Base-by-base conservation (phyloP, 23 tunicate species). In the Ciona savignyi region DNA sequence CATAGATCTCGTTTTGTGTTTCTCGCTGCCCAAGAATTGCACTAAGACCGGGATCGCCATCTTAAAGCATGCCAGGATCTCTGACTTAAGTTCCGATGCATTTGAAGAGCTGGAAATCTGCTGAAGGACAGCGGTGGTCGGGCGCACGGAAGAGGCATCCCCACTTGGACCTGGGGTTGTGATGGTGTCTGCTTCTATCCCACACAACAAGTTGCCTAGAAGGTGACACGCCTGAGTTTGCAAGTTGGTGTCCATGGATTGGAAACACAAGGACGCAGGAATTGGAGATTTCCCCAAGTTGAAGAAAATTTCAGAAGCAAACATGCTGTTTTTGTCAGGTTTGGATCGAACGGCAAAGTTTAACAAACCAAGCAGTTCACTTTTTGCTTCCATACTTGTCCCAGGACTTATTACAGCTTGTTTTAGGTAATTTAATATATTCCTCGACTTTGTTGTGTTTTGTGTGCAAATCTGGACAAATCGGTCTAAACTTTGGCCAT, bases 171-270 rank as follows among this genome's bases (percentile, higher is more conserved):
- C 24, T 4, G 26, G 24, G 22, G 6, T 9, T 9, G 28, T 22
- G 22, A n/a, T 22, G 15, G 15, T 4, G 15, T 63, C 67, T 9
- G 67, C 67, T n/a, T 63, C 67, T 4, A 63, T 63, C 6, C 67
- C 67, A 63, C 67, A 63, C 24, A 78, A 35, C 42, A 78, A 51
- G 42, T 69, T 69, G 27, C 83, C 83, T 22, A 78, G 11, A n/a
- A 78, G 73, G 23, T 60, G 33, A 27, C 83, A 78, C 15, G 83
- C 65, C 27, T 78, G 72, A 0, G 83, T 34, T 4, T 72, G 75
- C 26, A 78, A 65, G 2, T 68, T 32, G 2, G 28, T 42, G 30
- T 78, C 83, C 27, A 29, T 29, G 66, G 28, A 23, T 30, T 34
- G 22, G 49, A 78, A 70, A 27, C 83, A 78, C 28, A n/a, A 4